Percentiles rank a stretch among this genome's conserved stretches.
phyloP scores from a whole-genome alignment of 2,113 vertebrate genomes.

The Todiramphus saurophagus region DNA sequence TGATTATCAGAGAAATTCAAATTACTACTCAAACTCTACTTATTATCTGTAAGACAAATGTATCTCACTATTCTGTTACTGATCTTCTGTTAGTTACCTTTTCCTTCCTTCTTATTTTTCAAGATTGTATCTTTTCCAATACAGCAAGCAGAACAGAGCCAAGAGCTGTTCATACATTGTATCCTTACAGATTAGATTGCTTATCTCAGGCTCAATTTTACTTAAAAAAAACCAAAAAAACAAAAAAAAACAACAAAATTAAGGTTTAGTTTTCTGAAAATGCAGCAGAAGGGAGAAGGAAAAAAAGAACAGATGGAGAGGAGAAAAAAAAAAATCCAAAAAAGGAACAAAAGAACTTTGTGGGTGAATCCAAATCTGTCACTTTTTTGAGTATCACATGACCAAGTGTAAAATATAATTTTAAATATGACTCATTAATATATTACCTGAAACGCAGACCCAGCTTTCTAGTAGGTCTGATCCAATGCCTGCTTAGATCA shows the following conservation, averaged over 20 bases:
- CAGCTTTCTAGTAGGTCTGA: background rate
- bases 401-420: background rate
- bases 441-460: background rate
- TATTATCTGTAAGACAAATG: background rate
- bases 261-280: background rate
- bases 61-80: background rate
- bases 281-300: background rate
- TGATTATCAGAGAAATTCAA: background rate
- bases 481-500: background rate
- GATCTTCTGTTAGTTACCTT: background rate
- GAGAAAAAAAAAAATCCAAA: background rate
- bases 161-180: background rate
- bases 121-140: background rate
- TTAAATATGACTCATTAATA: background rate
- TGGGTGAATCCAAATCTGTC: slow-evolving; percentile 40
- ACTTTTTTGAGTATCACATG: background rate
- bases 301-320: slow-evolving; percentile 30
- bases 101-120: background rate
- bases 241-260: background rate
- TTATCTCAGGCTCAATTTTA: slow-evolving; percentile 7
- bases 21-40: background rate
- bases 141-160: background rate
- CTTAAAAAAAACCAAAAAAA: background rate
- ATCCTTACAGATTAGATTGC: background rate
- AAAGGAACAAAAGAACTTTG: background rate